Evolutionary conservation across 2,888 invertebrate genomes (phyloP).

Genomic region (Drosophila antonietae): DNA sequence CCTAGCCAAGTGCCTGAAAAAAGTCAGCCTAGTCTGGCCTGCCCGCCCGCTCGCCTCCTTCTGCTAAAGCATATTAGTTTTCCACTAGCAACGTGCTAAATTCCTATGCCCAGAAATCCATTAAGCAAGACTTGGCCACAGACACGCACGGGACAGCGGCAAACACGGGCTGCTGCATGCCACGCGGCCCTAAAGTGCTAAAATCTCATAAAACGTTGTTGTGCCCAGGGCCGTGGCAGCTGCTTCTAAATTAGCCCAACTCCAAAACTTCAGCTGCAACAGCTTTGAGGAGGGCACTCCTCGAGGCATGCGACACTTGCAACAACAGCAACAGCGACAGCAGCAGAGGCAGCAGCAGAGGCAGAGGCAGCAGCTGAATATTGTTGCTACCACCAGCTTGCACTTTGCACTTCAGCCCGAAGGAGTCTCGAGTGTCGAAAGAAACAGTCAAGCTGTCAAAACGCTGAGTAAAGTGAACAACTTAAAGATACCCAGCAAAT

Average conservation of each 20-base stretch:
- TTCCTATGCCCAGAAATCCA: conserved; percentile 72
- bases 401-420: conserved; percentile 74
- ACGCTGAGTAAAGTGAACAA: not conserved
- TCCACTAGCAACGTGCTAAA: conserved; percentile 73
- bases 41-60: not conserved
- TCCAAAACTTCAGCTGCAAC: conserved; percentile 35
- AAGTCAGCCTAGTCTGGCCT: not conserved
- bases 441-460: conserved; percentile 3
- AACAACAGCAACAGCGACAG: conserved; percentile 30
- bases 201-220: conserved; percentile 71
- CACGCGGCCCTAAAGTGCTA: conserved; percentile 62
- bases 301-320: conserved; percentile 57
- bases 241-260: conserved; percentile 72
- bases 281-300: conserved; percentile 57
- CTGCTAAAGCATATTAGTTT: conserved; percentile 68
- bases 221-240: conserved; percentile 46
- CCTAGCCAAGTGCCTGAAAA: not conserved
- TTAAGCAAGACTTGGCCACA: conserved; percentile 53
- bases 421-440: conserved; percentile 58
- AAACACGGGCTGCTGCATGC: conserved; percentile 42
- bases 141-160: conserved; percentile 9
- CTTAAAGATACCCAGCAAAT: conserved; percentile 24
- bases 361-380: conserved; percentile 56
- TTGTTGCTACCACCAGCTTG: conserved; percentile 57
- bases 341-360: conserved; percentile 13